These are phyloP conservation scores for Chymomyza fuscimana DNA, from an alignment of 2,888 invertebrate genomes.

Conservation along the genomic window DNA sequence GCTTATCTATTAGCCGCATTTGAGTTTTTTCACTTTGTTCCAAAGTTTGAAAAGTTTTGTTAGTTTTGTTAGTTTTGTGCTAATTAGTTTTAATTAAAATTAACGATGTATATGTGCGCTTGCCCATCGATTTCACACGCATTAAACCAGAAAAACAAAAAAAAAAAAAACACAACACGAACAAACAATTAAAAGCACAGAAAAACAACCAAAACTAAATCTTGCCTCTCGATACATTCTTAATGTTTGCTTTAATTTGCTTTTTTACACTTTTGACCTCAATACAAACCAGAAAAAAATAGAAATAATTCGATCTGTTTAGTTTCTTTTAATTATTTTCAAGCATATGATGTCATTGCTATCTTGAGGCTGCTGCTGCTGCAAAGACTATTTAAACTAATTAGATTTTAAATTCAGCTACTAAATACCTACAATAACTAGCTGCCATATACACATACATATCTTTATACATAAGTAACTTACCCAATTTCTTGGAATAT, in stretches of 20 bases:
- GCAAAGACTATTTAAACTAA: neutral
- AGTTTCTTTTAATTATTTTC: slow-evolving; percentile 24
- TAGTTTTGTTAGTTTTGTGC: slow-evolving; percentile 56
- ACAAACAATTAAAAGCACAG: slow-evolving; percentile 14
- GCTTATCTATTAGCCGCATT: neutral
- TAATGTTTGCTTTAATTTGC: slow-evolving; percentile 60
- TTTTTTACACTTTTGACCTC: slow-evolving; percentile 67
- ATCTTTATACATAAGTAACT: neutral
- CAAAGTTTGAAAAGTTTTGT: slow-evolving; percentile 23
- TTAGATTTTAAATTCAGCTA: neutral
- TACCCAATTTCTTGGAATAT: slow-evolving; percentile 46
- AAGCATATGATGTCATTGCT: slow-evolving; percentile 50
- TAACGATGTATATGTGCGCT: slow-evolving; percentile 56
- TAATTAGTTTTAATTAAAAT: slow-evolving; percentile 74
- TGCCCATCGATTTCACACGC: slow-evolving; percentile 67
- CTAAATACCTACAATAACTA: no score
- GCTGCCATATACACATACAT: no score
- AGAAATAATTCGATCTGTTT: slow-evolving; percentile 33
- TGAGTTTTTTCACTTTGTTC: slow-evolving; percentile 1
- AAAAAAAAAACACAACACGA: slow-evolving; percentile 7
- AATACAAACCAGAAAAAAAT: slow-evolving; percentile 35
- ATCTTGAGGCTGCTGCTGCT: no score
- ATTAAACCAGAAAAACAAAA: slow-evolving; percentile 35
- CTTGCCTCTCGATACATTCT: slow-evolving; percentile 41
- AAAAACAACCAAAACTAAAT: slow-evolving; percentile 46